Evolutionary conservation across 2,888 invertebrate species (phyloP).

Genomic region (Scrobipalpa atriplicella): DNA sequence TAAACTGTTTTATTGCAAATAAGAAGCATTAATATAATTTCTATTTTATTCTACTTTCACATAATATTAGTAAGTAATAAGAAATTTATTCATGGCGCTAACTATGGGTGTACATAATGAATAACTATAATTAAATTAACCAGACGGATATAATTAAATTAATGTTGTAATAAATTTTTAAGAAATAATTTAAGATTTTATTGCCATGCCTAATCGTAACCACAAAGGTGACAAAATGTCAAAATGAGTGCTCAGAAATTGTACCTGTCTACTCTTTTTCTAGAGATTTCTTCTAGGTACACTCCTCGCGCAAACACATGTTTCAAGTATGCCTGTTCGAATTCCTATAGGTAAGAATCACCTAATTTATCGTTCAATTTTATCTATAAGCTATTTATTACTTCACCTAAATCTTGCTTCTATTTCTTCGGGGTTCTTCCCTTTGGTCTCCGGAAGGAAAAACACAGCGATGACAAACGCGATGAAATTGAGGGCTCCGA

Average conservation of each 20-base stretch:
- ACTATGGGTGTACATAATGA: too few relatives aligned
- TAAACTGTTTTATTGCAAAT: too few relatives aligned
- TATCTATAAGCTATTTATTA: neutral
- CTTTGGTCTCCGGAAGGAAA: constrained; percentile 69
- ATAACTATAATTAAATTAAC: too few relatives aligned
- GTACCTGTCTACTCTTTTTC: neutral
- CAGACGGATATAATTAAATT: too few relatives aligned
- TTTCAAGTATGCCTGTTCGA: neutral
- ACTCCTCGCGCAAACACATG: neutral
- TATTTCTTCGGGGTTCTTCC: constrained; percentile 62
- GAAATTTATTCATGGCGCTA: too few relatives aligned
- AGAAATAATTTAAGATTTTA: too few relatives aligned
- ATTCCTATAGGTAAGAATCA: neutral
- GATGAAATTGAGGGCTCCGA: constrained; percentile 54
- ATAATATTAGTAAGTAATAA: too few relatives aligned
- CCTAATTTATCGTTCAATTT: neutral
- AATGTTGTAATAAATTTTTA: too few relatives aligned
- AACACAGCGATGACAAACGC: constrained; percentile 53
- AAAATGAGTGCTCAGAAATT: neutral
- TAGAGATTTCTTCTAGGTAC: neutral
- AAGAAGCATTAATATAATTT: too few relatives aligned
- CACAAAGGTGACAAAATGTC: too few relatives aligned
- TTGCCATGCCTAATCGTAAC: too few relatives aligned
- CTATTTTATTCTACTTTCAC: too few relatives aligned
- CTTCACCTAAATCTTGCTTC: constrained; percentile 35